These are phyloP conservation scores for Urophycis tenuis DNA, from an alignment of 2,797 vertebrate genomes.

Conservation along the genomic window DNA sequence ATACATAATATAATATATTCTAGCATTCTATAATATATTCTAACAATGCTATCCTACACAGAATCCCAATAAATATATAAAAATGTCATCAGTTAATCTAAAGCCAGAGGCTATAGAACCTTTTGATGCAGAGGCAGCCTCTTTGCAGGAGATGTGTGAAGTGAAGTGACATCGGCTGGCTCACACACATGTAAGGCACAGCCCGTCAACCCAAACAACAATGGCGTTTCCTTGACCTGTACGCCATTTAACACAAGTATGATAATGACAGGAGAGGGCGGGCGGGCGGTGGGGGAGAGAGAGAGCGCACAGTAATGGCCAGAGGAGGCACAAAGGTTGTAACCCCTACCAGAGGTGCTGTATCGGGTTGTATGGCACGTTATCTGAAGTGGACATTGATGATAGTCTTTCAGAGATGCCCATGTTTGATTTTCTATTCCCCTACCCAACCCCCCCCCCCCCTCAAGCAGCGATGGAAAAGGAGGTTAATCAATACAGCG, in stretches of 20 bases:
- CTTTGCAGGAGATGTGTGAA: neutral
- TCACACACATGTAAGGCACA: neutral
- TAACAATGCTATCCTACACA: neutral
- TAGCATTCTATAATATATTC: too few species aligned
- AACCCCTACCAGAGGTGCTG: conserved; percentile 61
- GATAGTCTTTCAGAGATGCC: conserved; percentile 74
- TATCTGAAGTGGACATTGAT: conserved; percentile 72
- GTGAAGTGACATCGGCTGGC: neutral
- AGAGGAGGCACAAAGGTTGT: conserved; percentile 57
- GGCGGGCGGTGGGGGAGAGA: conserved; percentile 4
- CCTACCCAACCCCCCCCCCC: too few species aligned
- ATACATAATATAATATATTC: too few species aligned
- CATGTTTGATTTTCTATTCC: conserved; percentile 65
- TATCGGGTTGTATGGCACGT: conserved; percentile 68
- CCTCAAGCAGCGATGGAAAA: conserved; percentile 44
- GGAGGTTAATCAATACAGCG: conserved; percentile 69
- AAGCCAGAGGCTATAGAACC: neutral
- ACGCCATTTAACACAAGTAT: conserved; percentile 56
- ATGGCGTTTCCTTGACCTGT: conserved; percentile 52
- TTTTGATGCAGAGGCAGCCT: neutral
- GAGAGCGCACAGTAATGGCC: conserved; percentile 33
- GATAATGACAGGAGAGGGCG: conserved; percentile 44
- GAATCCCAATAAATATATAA: neutral
- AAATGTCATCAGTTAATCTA: neutral
- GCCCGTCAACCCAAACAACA: conserved; percentile 2